A percentile compares a stretch with the other conserved stretches of the same genome.
These are phyloP conservation scores for Theristicus caerulescens DNA, from an alignment of 2,113 vertebrate species.

Conservation along the genomic window DNA sequence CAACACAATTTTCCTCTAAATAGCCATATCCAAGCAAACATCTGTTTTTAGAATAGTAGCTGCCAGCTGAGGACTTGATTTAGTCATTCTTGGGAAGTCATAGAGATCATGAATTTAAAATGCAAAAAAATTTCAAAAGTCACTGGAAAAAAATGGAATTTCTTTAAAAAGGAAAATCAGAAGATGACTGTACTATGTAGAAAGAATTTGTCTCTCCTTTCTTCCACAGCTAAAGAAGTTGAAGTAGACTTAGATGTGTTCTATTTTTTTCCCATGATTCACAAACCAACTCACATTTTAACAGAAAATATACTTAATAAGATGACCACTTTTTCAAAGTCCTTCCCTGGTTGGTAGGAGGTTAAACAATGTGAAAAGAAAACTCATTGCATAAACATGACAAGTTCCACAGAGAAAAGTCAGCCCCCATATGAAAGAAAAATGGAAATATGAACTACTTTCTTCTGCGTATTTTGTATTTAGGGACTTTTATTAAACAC, in stretches of 20 bases:
- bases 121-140: neutral
- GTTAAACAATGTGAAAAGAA: neutral
- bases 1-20: neutral
- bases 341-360: neutral
- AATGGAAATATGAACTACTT: neutral
- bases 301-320: neutral
- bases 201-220: neutral
- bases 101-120: neutral
- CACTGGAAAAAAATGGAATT: neutral
- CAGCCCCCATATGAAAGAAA: neutral
- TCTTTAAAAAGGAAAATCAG: neutral
- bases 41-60: neutral
- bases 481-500: neutral
- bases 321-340: neutral
- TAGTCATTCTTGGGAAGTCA: neutral
- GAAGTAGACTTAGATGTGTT: neutral
- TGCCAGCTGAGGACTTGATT: neutral
- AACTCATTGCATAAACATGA: neutral
- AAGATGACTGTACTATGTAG: neutral
- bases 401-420: neutral
- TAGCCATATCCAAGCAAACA: neutral
- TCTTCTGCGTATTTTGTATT: neutral
- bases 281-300: neutral
- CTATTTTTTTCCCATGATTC: neutral
- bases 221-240: neutral